A percentile compares a stretch with the other conserved stretches of the same genome.
These are phyloP conservation scores for Anas bernieri DNA, from an alignment of 2,797 vertebrate species.

Conservation along the genomic window DNA sequence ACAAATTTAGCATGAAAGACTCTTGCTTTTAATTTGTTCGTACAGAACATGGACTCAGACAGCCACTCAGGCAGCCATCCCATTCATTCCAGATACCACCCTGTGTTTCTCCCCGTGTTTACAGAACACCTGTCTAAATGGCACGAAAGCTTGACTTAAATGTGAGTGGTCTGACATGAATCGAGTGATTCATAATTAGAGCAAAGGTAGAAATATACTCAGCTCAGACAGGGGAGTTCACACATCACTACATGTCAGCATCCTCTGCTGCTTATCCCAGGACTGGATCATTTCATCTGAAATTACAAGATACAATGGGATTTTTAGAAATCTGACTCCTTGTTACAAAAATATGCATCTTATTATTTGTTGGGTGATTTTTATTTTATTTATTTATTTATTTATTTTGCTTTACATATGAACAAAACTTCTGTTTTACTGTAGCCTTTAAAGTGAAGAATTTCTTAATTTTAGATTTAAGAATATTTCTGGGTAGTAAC, in stretches of 20 bases:
- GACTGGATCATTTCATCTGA: background rate
- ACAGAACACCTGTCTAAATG: constrained; percentile 48
- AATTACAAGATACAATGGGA: constrained; percentile 7
- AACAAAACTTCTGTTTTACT: background rate
- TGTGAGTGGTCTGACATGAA: constrained; percentile 44
- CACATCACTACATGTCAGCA: background rate
- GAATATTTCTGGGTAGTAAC: background rate
- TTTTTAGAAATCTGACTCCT: constrained; percentile 6
- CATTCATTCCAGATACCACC: background rate
- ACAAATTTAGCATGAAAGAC: constrained; percentile 66
- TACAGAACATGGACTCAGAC: background rate
- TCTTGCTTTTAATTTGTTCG: constrained; percentile 47
- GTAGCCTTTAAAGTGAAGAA: background rate
- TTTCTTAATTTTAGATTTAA: background rate
- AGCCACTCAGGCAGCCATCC: constrained; percentile 1
- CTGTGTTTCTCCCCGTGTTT: constrained; percentile 18
- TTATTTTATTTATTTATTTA: background rate
- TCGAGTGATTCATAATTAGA: constrained; percentile 62
- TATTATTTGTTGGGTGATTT: background rate
- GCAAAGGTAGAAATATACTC: constrained; percentile 33
- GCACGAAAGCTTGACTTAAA: constrained; percentile 58
- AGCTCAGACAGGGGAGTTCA: background rate
- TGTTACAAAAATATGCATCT: background rate
- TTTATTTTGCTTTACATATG: background rate
- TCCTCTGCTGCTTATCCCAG: rapidly evolving